Conservation (phyloP, 1,140 invertebrate genomes). For the Apis dorsata region DNA sequence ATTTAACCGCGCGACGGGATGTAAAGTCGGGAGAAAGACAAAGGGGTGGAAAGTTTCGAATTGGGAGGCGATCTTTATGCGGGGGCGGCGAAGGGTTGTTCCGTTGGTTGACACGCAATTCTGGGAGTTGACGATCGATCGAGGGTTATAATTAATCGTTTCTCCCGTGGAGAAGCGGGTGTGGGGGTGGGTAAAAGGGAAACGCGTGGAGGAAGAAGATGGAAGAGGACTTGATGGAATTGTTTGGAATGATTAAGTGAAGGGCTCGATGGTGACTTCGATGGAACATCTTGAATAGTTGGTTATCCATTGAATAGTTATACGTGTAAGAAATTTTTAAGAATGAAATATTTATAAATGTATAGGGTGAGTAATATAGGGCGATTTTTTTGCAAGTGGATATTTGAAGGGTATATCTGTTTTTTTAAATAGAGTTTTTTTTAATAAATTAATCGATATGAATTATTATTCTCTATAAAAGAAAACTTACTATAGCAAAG, state of each 20-base stretch:
- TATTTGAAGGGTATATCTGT: too few species aligned
- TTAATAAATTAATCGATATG: too few species aligned
- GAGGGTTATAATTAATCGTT: slow-evolving; percentile 36
- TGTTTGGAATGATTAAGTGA: not conserved
- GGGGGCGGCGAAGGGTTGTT: not conserved
- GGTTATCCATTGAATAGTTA: too few species aligned
- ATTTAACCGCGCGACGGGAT: slow-evolving; percentile 34
- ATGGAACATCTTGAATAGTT: not conserved
- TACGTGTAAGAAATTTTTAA: too few species aligned
- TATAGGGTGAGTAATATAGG: too few species aligned
- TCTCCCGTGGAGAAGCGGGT: not conserved
- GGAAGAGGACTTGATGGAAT: not conserved
- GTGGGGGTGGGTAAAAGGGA: not conserved
- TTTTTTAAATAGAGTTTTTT: too few species aligned
- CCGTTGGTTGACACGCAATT: not conserved
- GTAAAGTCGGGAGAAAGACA: slow-evolving; percentile 26
- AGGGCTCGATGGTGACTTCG: not conserved
- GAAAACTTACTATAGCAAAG: too few species aligned
- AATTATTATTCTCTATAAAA: too few species aligned
- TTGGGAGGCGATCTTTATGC: not conserved
- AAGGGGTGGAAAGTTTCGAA: not conserved
- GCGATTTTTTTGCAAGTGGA: too few species aligned
- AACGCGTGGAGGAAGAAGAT: not conserved
- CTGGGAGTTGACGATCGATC: not conserved
- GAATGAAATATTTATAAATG: too few species aligned